Evolutionary conservation across 2,113 vertebrate species (phyloP), one percentile per base, ranked within the genome.

Genomic region (Phrynocephalus versicolor): DNA sequence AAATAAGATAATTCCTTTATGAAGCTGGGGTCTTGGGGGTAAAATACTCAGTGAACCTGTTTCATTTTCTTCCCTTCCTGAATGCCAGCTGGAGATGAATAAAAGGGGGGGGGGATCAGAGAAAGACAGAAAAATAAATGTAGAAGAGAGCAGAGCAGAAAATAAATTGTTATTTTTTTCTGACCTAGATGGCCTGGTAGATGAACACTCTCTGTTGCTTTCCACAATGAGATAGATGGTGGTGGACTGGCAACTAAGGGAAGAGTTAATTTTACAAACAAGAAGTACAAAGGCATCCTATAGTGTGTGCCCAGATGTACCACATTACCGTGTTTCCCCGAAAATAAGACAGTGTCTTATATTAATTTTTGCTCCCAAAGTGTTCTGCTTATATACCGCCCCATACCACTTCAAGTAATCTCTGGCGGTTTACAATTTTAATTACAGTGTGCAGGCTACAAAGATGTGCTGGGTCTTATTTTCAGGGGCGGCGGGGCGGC

Each of bases 1-100:
- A n/a, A n/a, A n/a, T n/a, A n/a, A 94, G 93, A 94, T 94, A 96
- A 96, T 96, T 96, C 79, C 88, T 94, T 95, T 95, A 95, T 94
- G 92, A 96, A 92, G 93, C 94, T 93, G 0, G 18, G 94, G 84
- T n/a, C 84, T 93, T 69, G 0, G n/a, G n/a, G n/a, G 0, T 89
- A 88, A 94, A 89, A 89, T 73, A 89, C 92, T 90, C 65, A 79
- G 86, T 89, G 93, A 94, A 89, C 76, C 82, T 90, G 89, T 90
- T 93, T 92, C 10, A 2, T 89, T 90, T 92, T 1, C 55, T 78
- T 90, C 67, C 76, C 27, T 83, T 33, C 87, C 70, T 79, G 88
- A 88, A 60, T 82, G 86, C 57, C 41, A 84, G 39, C 55, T 85
- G 33, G 0, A 1, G 88, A 83, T 78, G 79, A 90, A 85, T n/a